These are phyloP conservation scores for Odocoileus virginianus DNA, from an alignment of 2,113 vertebrate species.

Conservation along the genomic window DNA sequence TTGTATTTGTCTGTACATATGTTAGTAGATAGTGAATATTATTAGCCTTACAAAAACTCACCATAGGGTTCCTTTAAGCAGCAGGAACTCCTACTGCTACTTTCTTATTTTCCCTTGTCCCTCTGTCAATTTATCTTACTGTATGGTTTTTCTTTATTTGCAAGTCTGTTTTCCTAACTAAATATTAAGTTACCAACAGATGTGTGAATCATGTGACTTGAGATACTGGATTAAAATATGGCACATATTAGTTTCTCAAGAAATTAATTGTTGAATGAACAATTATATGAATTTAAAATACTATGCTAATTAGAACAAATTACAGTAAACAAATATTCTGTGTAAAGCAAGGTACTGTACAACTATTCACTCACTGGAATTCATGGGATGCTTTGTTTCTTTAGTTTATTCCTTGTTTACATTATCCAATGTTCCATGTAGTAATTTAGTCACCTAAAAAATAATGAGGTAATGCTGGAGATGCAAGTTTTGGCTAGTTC, in stretches of 20 bases:
- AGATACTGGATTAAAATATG: background rate
- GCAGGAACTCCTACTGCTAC: background rate
- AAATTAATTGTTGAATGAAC: background rate
- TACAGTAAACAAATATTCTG: background rate
- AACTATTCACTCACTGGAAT: background rate
- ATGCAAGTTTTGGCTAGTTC: background rate
- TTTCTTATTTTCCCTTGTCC: background rate
- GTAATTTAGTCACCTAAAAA: background rate
- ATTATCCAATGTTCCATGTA: background rate
- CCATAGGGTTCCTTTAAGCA: background rate
- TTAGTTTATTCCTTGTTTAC: background rate
- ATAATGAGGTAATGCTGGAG: background rate
- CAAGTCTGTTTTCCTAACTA: background rate
- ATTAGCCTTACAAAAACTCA: background rate
- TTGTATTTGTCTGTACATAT: background rate
- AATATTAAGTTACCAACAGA: background rate
- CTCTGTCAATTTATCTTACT: background rate
- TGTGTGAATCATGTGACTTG: background rate
- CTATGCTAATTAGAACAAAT: background rate
- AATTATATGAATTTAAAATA: background rate
- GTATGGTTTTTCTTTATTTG: background rate
- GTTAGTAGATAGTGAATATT: background rate
- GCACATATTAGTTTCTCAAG: background rate
- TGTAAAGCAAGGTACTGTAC: background rate
- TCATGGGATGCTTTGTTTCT: background rate